Evolutionary conservation across 2,888 invertebrate species (phyloP), one percentile per base, ranked within the genome.

Genomic region (Eupithecia pulchellata): DNA sequence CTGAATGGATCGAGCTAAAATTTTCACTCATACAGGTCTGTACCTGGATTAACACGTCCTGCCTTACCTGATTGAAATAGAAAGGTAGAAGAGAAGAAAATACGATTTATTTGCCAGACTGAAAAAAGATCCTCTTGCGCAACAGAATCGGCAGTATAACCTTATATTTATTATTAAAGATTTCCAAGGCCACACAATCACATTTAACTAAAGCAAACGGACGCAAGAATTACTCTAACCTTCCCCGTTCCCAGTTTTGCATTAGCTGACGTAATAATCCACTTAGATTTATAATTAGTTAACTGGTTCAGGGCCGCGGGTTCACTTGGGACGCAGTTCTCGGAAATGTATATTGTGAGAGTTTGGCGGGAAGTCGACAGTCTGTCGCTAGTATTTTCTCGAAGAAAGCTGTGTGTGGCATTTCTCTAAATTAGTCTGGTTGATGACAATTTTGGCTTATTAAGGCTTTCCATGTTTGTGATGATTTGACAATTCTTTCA

Each of bases 261-360:
- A 80, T 86, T 85, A 71, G 69, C 63, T 77, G 77, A 89, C 85
- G 87, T 84, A 81, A 84, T 71, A 68, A 68, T 73, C 83, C 81
- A 79, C 77, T 77, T 70, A 39, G 75, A 81, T 80, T 76, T 84
- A 83, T 85, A 82, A 84, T 84, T 88, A 88, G 85, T 84, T 86
- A 93, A 89, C 84, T 92, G 82, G 93, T 91, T 93, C 93, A 93
- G 84, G 93, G 93, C 85, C 90, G 84, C 66, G 76, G 80, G 84
- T 84, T 84, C 83, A 85, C 81, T 86, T 78, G 79, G 67, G 72
- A 79, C 71, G 76, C 78, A 76, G 81, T 85, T 91, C 91, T 84
- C 47, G 79, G 89, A 90, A 90, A 85, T 73, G 75, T 75, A 73
- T 66, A 63, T 75, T 78, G 68, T 76, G 52, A 52, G 75, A 69